These are phyloP conservation scores for Drosophila athabasca DNA, from an alignment of 1,140 invertebrate genomes.

Conservation along the genomic window DNA sequence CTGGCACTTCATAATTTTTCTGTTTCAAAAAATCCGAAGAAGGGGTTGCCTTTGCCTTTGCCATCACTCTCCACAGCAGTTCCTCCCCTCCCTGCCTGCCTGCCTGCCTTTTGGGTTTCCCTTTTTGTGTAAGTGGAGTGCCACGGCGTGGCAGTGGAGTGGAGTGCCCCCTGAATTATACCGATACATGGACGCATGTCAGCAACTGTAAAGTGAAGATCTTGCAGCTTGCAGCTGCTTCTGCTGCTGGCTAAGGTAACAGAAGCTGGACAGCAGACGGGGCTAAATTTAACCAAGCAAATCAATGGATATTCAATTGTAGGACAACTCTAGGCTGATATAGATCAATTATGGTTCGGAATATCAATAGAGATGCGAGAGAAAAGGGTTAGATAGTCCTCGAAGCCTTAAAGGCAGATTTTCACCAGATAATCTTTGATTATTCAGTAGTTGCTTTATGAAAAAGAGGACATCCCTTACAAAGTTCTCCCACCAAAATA, in stretches of 20 bases:
- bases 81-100: conserved; percentile 1
- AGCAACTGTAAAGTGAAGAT: conserved; percentile 36
- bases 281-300: conserved; percentile 39
- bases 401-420: too few species aligned
- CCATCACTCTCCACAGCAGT: too few species aligned
- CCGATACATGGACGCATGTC: conserved; percentile 59
- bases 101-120: conserved; percentile 2
- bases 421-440: too few species aligned
- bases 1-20: conserved; percentile 75
- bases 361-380: neutral
- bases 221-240: conserved; percentile 18
- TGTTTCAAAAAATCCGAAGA: conserved; percentile 28
- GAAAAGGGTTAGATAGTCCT: too few species aligned
- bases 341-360: neutral
- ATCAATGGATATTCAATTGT: conserved; percentile 10
- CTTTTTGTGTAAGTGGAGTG: conserved; percentile 30
- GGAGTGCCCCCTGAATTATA: conserved; percentile 30
- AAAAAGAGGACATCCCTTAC: too few species aligned
- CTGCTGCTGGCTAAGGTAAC: conserved; percentile 12
- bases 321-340: too few species aligned
- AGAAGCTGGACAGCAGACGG: conserved; percentile 11
- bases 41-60: conserved; percentile 44
- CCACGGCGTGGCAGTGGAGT: neutral
- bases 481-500: too few species aligned
- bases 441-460: too few species aligned